Evolutionary conservation across 2,797 vertebrate genomes (phyloP).

Genomic region (Nasua narica): DNA sequence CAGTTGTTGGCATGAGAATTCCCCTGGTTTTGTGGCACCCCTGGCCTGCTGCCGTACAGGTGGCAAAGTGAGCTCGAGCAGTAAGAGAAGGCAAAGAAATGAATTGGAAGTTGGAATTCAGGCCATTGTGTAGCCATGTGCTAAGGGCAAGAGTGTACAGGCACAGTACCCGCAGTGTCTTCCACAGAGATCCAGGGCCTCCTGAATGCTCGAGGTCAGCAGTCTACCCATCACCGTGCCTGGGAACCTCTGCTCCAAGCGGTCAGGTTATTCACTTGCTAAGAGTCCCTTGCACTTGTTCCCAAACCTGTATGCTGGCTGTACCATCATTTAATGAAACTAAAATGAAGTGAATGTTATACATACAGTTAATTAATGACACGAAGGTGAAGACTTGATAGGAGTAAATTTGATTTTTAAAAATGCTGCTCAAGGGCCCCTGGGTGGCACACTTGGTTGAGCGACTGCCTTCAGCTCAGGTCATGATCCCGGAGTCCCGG

Average conservation of each 20-base stretch:
- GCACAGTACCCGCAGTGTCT: no score
- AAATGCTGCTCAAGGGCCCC: neutral
- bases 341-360: neutral
- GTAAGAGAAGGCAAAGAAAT: neutral
- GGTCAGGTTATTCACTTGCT: neutral
- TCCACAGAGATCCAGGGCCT: neutral
- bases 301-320: neutral
- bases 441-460: no score
- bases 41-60: neutral
- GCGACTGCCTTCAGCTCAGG: no score
- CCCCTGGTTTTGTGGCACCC: neutral
- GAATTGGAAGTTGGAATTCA: neutral
- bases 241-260: neutral
- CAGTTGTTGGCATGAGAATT: neutral
- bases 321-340: neutral
- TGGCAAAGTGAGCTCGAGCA: neutral
- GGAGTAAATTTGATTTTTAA: neutral
- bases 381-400: neutral
- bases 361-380: neutral
- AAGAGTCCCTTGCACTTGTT: neutral
- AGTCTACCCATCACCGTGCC: neutral
- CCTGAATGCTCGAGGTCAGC: neutral
- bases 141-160: rapidly evolving
- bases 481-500: no score
- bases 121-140: rapidly evolving